Conservation (phyloP, 2,797 vertebrate genomes). For the Halcyon smyrnensis region DNA sequence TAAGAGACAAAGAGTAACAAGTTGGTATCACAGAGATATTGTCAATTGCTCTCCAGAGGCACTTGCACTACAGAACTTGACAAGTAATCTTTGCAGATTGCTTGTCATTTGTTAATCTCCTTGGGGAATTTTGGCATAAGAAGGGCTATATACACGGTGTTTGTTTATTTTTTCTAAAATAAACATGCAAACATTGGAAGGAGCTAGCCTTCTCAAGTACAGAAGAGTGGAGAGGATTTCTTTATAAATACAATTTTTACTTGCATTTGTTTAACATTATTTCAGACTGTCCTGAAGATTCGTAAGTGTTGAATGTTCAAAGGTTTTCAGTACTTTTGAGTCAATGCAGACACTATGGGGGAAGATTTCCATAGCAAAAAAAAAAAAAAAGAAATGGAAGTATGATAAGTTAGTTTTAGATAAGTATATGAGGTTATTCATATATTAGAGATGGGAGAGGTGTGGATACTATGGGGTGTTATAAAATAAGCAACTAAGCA, state of each 20-base stretch:
- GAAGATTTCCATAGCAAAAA: conserved; percentile 74
- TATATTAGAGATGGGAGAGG: neutral
- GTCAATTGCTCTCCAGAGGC: neutral
- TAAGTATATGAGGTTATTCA: neutral
- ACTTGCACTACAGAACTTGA: neutral
- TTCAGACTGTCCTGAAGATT: conserved; percentile 14
- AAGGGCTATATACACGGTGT: neutral
- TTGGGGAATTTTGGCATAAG: neutral
- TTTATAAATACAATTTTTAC: neutral
- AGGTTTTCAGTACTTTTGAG: conserved; percentile 13
- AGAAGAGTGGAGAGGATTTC: neutral
- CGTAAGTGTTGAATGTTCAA: neutral
- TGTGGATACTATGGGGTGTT: neutral
- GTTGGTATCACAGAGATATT: neutral
- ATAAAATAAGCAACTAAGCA: neutral
- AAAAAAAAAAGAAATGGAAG: conserved; percentile 32
- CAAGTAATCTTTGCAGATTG: neutral
- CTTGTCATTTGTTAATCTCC: neutral
- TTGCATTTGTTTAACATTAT: neutral
- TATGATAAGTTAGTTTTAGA: neutral
- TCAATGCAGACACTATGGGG: neutral
- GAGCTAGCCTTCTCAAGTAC: neutral
- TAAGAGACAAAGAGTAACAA: neutral
- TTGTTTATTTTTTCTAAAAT: neutral
- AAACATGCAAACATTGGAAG: neutral